Evolutionary conservation across 2,113 vertebrate species (phyloP).

Genomic region (Spilogale gracilis): DNA sequence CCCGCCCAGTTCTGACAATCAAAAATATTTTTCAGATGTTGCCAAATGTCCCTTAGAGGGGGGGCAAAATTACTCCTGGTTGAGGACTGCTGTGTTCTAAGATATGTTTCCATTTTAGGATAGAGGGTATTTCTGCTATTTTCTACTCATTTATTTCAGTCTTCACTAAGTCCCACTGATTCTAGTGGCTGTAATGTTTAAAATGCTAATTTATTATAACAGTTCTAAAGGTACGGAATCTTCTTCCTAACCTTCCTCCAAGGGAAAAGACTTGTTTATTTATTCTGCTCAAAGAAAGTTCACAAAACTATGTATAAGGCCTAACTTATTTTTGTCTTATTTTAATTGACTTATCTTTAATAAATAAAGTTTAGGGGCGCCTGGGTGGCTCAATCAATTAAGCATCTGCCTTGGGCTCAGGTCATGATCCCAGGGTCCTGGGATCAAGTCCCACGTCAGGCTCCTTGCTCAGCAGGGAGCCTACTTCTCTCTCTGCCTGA

Average conservation of each 20-base stretch:
- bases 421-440: no score
- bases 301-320: constrained; percentile 4
- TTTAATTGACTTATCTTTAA: constrained; percentile 3
- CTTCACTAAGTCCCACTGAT: constrained; percentile 43
- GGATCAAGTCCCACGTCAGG: no score
- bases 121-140: neutral
- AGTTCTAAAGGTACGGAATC: neutral
- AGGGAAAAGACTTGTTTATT: constrained; percentile 4
- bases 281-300: constrained; percentile 9
- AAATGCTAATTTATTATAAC: constrained; percentile 25
- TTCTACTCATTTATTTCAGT: constrained; percentile 9
- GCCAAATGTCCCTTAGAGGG: neutral
- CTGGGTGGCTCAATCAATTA: no score
- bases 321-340: constrained; percentile 24
- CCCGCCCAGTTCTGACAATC: neutral
- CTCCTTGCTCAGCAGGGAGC: no score
- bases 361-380: neutral
- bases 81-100: neutral
- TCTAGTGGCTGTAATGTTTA: constrained; percentile 56
- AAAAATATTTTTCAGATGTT: neutral
- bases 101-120: constrained; percentile 40
- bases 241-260: neutral
- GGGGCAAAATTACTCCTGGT: neutral
- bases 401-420: no score
- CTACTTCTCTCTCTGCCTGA: no score